Base-by-base conservation (phyloP, 1,140 invertebrate genomes). In the Drosophila elegans region DNA sequence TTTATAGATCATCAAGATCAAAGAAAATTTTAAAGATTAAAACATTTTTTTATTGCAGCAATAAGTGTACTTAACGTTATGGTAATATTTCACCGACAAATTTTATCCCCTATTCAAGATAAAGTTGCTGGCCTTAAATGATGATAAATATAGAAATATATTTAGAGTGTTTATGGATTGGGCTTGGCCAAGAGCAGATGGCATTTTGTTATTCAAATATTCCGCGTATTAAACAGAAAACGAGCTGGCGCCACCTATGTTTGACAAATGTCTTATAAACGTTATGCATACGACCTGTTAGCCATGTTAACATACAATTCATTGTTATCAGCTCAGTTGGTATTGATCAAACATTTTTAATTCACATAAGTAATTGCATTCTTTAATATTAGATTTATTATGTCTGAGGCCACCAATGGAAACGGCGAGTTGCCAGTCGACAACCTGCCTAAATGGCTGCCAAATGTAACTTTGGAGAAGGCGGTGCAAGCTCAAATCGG, bases 381-480 rank as follows among this genome's bases (percentile, higher is more conserved):
- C 34, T 41, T 39, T 7, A 29, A 11, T 25, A 44, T 2, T 27
- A 88, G 79, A 51, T 63, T 41, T 25, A 69, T 49, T 55, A 86
- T 88, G 83, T 67, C 84, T 6, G 79, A 76, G 45, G 16, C 52
- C 13, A 54, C 79, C 12, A 86, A 88, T 52, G 83, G 84, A 60
- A 49, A 69, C 9, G 41, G 44, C 25, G 69, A 56, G 16, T 1
- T 16, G 9, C 36, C 55, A 27, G 55, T 64, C n/a, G 6, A 44
- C 6, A 67, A 74, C 27, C 38, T 84, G 12, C 90, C 90, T 0
- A 7, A 52, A 9, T 91, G 90, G 90, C 38, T 91, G 38, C 32
- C 76, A n/a, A 75, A 63, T 21, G 71, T 91, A 12, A 81, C 85
- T 1, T 59, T 91, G 25, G 72, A 80, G 29, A 91, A 91, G 21